Evolutionary conservation across 2,888 invertebrate species (phyloP).

Genomic region (Ferdinandea cuprea): DNA sequence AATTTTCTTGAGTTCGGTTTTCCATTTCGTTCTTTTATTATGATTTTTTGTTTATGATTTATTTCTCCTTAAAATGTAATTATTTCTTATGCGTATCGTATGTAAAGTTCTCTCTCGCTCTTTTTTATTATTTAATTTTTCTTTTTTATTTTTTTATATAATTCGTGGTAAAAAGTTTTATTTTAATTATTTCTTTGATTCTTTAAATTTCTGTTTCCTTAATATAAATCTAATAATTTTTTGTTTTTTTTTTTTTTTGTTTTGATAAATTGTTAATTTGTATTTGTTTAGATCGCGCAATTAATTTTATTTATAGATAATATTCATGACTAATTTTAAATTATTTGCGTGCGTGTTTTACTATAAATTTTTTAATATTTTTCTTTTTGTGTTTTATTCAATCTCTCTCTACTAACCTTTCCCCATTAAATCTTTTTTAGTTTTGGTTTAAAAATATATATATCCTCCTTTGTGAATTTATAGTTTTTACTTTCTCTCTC

Average conservation of each 20-base stretch:
- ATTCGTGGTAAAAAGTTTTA: constrained; percentile 71
- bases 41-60: constrained; percentile 41
- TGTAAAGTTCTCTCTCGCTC: constrained; percentile 63
- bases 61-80: constrained; percentile 61
- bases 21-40: constrained; percentile 23
- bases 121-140: constrained; percentile 31
- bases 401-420: constrained; percentile 22
- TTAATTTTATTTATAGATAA: constrained; percentile 58
- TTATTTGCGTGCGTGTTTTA: constrained; percentile 70
- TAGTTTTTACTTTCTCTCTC: constrained; percentile 22
- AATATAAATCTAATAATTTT: constrained; percentile 52
- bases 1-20: constrained; percentile 23
- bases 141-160: constrained; percentile 46
- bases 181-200: constrained; percentile 28
- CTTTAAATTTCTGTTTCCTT: constrained; percentile 37
- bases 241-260: no score
- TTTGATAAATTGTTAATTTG: constrained; percentile 55
- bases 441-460: constrained; percentile 64
- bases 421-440: constrained; percentile 23
- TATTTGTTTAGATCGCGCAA: constrained; percentile 37
- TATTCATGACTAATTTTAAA: constrained; percentile 69
- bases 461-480: constrained; percentile 39
- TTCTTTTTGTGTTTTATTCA: constrained; percentile 17
- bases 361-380: constrained; percentile 36
- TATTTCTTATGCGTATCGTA: constrained; percentile 55